These are phyloP conservation scores for Diorhabda sublineata DNA, from an alignment of 1,140 invertebrate genomes.

Conservation along the genomic window DNA sequence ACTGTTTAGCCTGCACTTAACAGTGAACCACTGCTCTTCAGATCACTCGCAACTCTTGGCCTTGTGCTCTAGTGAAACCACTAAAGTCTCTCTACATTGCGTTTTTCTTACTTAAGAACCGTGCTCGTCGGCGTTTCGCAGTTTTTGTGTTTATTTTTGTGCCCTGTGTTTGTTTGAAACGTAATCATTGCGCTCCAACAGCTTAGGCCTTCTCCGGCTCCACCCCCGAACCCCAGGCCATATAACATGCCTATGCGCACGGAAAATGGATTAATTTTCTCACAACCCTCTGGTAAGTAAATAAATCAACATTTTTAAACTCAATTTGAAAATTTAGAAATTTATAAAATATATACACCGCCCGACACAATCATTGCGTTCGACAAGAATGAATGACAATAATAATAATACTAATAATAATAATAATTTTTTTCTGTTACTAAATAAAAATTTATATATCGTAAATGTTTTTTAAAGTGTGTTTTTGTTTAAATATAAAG, in stretches of 20 bases:
- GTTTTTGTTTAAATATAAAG: too few species aligned
- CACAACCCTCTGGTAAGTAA: slow-evolving; percentile 39
- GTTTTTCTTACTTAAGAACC: neutral
- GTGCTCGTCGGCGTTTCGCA: neutral
- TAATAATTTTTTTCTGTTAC: too few species aligned
- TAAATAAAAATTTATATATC: too few species aligned
- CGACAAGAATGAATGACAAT: too few species aligned
- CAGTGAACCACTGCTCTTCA: slow-evolving; percentile 21
- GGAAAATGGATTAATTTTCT: slow-evolving; percentile 45
- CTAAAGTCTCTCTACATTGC: neutral
- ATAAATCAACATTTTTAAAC: too few species aligned
- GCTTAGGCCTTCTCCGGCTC: slow-evolving; percentile 33
- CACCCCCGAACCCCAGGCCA: slow-evolving; percentile 28
- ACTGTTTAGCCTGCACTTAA: slow-evolving; percentile 31
- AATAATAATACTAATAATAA: too few species aligned
- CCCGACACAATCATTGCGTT: too few species aligned
- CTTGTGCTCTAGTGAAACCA: slow-evolving; percentile 23
- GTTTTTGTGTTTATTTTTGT: slow-evolving; percentile 11
- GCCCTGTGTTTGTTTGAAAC: slow-evolving; percentile 30
- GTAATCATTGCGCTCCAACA: slow-evolving; percentile 39
- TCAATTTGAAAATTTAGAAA: too few species aligned
- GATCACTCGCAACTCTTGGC: slow-evolving; percentile 24
- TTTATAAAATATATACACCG: too few species aligned
- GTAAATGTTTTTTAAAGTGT: too few species aligned
- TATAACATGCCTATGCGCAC: slow-evolving; percentile 39